Evolutionary conservation across 23 tunicate species (phyloP).

Genomic region (Diplosoma virens): DNA sequence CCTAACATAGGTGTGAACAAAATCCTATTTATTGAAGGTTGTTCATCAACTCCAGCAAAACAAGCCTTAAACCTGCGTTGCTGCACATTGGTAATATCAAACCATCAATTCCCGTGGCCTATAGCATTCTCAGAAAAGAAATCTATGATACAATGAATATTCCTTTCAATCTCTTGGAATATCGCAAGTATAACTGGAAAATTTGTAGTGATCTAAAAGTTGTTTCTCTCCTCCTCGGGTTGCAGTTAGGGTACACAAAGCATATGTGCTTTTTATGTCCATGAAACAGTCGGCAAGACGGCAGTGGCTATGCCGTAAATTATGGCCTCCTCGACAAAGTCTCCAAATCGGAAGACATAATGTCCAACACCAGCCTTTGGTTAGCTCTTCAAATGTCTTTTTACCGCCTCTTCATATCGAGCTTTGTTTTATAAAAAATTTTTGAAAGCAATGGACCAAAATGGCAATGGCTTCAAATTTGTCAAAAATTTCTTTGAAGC

Average conservation of each 20-base stretch:
- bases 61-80: constrained; percentile 40
- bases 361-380: constrained; percentile 9
- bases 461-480: not conserved
- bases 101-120: constrained; percentile 23
- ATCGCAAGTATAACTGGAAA: constrained; percentile 23
- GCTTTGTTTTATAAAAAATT: constrained; percentile 6
- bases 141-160: constrained; percentile 28
- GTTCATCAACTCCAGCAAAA: constrained; percentile 47
- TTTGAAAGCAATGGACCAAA: constrained; percentile 22
- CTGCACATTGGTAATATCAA: constrained; percentile 24
- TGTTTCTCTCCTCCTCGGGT: constrained; percentile 18
- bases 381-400: not conserved
- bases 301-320: constrained; percentile 22
- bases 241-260: constrained; percentile 36
- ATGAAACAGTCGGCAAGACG: too few relatives aligned
- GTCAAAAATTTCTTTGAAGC: not conserved
- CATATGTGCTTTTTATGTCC: too few relatives aligned
- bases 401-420: not conserved
- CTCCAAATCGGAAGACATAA: too few relatives aligned
- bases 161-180: constrained; percentile 11
- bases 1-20: constrained; percentile 27
- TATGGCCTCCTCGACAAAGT: constrained; percentile 30
- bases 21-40: constrained; percentile 37
- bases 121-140: constrained; percentile 16
- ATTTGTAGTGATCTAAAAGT: constrained; percentile 25